Conservation (phyloP, 2,113 vertebrate species). For the Brienomyrus longianalis region DNA sequence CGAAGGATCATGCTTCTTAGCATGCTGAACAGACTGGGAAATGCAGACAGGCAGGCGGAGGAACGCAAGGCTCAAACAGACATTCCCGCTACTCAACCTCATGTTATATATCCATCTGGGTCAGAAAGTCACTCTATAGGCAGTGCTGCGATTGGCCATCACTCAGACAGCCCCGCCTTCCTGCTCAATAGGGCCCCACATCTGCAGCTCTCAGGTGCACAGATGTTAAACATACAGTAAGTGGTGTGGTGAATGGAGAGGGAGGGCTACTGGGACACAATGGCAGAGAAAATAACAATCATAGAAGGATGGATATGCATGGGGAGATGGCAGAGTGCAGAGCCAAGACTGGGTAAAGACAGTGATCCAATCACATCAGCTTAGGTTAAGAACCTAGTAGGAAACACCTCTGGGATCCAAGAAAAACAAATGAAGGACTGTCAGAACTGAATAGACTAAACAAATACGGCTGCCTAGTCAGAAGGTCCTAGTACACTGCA, state of each 20-base stretch:
- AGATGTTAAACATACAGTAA: neutral
- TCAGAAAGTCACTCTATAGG: neutral
- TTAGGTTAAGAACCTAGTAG: neutral
- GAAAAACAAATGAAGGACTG: neutral
- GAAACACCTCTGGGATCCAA: neutral
- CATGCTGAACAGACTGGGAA: conserved; percentile 42
- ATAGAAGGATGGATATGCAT: neutral
- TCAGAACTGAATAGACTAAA: neutral
- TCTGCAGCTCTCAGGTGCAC: neutral
- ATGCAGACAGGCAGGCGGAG: conserved; percentile 15
- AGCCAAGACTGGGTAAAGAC: neutral
- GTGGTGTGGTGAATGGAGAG: neutral
- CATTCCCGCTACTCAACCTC: neutral
- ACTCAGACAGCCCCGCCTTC: neutral
- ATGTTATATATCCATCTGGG: conserved; percentile 12
- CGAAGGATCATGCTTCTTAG: conserved; percentile 39
- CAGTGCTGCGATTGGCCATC: neutral
- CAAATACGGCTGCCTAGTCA: neutral
- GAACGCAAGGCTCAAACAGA: conserved; percentile 25
- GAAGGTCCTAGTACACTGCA: neutral
- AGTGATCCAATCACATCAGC: neutral
- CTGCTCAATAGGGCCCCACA: neutral
- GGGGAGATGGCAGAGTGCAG: neutral
- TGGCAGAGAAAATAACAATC: neutral
- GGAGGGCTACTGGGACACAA: neutral